Base-by-base conservation (phyloP, 2,113 vertebrate genomes). In the Thalassarche chlororhynchos region DNA sequence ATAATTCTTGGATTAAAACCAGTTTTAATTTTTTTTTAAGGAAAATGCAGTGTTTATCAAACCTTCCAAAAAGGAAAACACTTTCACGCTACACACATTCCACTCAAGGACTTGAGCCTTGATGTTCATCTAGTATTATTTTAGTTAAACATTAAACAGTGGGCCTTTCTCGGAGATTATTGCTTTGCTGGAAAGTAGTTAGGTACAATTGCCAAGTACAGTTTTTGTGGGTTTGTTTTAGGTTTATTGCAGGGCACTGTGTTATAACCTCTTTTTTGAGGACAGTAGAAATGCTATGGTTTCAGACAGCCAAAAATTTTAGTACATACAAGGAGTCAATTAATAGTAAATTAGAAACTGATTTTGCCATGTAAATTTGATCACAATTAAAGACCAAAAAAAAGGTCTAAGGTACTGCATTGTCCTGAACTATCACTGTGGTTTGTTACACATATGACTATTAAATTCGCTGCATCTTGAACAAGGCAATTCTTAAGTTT, bases 311-410 rank as follows among this genome's bases (percentile, higher is more conserved):
- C 26, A 90, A 74, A 61, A 82, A 83, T 66, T 92, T 69, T 54
- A 80, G 65, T 66, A 94, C 29, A 69, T 92, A 64, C 44, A 76
- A 92, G 54, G 32, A 86, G 47, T 40, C 40, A 57, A 57, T 68
- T 83, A 65, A 92, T 58, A 93, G 57, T 26, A 95, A 94, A 96
- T 89, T 78, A 90, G 88, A 87, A 97, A 90, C 68, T 66, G 19
- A 29, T 54, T 89, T 94, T 77, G 77, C 44, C 29, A 47, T 77
- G 70, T 70, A 92, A 79, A 80, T 80, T 87, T 93, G 75, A 81
- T 94, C 81, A 76, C 25, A 69, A 51, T 86, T 46, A 47, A 32
- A 87, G 72, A 62, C 38, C 87, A 49, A 72, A 31, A 49, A 20
- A 15, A 82, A 55, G 14, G 31, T 24, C 54, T 36, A 72, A 87